Percentiles rank a stretch among this genome's conserved stretches.
Evolutionary conservation across 2,888 invertebrate species (phyloP).

Genomic region (Protophormia terraenovae): DNA sequence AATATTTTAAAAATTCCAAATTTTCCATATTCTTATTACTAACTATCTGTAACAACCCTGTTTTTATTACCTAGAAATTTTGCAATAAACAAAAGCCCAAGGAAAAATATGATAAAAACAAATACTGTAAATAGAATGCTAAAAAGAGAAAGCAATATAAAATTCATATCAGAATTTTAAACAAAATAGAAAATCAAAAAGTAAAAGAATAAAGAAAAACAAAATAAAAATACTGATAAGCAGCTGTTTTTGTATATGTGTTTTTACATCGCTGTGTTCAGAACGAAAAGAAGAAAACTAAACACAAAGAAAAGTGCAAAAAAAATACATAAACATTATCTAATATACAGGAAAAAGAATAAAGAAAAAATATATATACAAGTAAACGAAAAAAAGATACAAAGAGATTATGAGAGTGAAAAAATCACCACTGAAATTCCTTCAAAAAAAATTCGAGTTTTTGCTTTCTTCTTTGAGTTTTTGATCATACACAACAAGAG

Average conservation of each 20-base stretch:
- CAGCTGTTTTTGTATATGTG: slow-evolving; percentile 24
- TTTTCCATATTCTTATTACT: too few relatives aligned
- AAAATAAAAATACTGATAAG: slow-evolving; percentile 4
- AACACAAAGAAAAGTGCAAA: not conserved
- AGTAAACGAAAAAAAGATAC: not conserved
- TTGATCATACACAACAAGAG: not conserved
- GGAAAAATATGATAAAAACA: not conserved
- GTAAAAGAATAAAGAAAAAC: slow-evolving; percentile 1
- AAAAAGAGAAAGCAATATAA: not conserved
- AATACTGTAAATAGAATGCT: not conserved
- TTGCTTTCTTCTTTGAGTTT: too few relatives aligned
- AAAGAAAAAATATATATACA: not conserved
- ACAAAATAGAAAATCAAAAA: not conserved
- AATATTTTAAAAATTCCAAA: too few relatives aligned
- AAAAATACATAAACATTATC: not conserved
- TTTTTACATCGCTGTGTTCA: not conserved
- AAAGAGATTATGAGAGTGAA: not conserved
- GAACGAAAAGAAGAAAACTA: not conserved
- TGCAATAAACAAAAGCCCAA: not conserved
- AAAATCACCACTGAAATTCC: not conserved
- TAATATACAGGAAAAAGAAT: too few relatives aligned
- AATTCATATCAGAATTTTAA: slow-evolving; percentile 41
- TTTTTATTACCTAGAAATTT: not conserved
- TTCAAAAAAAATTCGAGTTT: not conserved
- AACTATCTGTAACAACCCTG: not conserved